phyloP scores from a whole-genome alignment of 2,113 vertebrate genomes.

The Callionymus lyra region DNA sequence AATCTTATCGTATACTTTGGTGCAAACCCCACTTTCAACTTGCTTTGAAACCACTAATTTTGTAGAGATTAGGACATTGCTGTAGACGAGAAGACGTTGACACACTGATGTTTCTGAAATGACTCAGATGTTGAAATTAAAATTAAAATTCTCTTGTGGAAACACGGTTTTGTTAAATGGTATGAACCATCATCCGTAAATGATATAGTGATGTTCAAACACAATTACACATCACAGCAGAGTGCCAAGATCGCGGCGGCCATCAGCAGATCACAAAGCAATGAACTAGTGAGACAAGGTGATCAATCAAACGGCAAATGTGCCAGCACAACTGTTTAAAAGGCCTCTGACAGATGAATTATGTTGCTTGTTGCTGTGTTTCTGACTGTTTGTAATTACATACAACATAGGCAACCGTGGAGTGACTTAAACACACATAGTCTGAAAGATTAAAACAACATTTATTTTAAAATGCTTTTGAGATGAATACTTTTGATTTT shows the following conservation, averaged over 20 bases:
- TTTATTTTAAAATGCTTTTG: no score
- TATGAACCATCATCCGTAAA: not conserved
- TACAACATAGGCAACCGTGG: not conserved
- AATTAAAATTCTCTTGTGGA: no score
- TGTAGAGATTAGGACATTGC: slow-evolving; percentile 18
- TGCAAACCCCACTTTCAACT: slow-evolving; percentile 39
- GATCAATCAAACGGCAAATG: slow-evolving; percentile 3
- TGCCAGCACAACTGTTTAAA: not conserved
- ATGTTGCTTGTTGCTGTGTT: no score
- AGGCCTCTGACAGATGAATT: no score
- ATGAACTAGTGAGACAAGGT: slow-evolving; percentile 1
- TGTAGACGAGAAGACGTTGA: slow-evolving; percentile 1
- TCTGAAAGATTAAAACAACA: not conserved
- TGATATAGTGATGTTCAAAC: not conserved
- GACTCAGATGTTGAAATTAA: no score
- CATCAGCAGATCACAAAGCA: slow-evolving; percentile 33
- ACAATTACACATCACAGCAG: not conserved
- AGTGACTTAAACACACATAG: not conserved
- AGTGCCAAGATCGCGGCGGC: slow-evolving; percentile 30
- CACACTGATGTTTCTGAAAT: no score
- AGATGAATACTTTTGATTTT: no score
- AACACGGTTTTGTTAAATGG: not conserved
- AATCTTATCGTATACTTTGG: slow-evolving; percentile 42
- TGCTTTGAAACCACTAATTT: slow-evolving; percentile 39
- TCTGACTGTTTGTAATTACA: not conserved